Evolutionary conservation across 2,888 invertebrate genomes (phyloP), one percentile per base, ranked within the genome.

Genomic region (Thecophora atra): DNA sequence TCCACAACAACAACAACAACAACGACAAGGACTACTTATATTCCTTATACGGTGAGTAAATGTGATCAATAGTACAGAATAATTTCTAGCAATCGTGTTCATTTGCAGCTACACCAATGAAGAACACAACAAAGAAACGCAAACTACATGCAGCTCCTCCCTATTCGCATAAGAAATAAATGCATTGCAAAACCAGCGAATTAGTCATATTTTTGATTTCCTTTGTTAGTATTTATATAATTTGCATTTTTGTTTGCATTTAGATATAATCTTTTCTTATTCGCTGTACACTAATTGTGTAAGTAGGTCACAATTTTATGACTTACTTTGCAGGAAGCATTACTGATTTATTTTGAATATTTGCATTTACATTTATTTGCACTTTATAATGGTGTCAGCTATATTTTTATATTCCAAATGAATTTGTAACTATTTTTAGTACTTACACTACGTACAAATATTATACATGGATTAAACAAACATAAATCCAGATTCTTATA

Each of bases 81-180:
- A 37, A 37, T 37, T 28, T 15, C 28, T 13, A 26, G 3, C 24
- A 21, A 11, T 17, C 28, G 11, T 24, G 6, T 64, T 72, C 17
- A 24, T 62, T 72, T 71, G 26, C 76, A 86, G 85, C 82, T 51
- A 86, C 87, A 1, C 87, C 87, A 8, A 76, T 83, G 5, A 85
- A 84, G 76, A 81, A 83, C 67, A 84, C 84, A 17, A 77, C 83
- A 15, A 86, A 86, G 74, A 84, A 87, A 70, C 81, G 86, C 4
- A 86, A 83, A 73, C 85, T 86, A 73, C 83, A 81, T 71, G 84
- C 79, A 42, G 83, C 84, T 13, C 82, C 83, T 7, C 81, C 83
- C 15, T 82, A 81, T 66, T 69, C 68, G 19, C 58, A 69, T 42
- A 69, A 69, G 42, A 69, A 69, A 28, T 69, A 21, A 44, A 63